Evolutionary conservation across 2,888 invertebrate genomes (phyloP), one percentile per base, ranked within the genome.

Genomic region (Eupithecia inturbata): DNA sequence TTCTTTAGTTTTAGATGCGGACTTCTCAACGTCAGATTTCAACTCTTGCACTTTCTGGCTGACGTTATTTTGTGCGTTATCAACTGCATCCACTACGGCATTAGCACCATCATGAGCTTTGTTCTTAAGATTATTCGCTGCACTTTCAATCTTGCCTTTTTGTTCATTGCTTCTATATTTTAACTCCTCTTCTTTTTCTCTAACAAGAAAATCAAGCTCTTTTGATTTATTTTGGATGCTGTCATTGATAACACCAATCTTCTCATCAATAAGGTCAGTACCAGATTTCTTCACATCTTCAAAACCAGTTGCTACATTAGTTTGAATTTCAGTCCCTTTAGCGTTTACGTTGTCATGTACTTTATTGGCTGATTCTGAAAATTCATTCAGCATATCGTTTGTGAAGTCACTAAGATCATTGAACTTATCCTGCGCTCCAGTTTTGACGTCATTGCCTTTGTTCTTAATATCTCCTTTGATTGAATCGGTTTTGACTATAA

Each of bases 161-260:
- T 86, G 82, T 36, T 91, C 87, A 19, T 86, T 80, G n/a, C 89
- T 88, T 78, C 85, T 83, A 6, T 86, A 77, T 82, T 83, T 90
- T 9, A 91, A 75, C 78, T 91, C 87, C 82, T 93, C 92, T 63
- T 89, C 91, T 75, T 88, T 86, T 85, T 93, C 93, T 81, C 82
- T 87, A 7, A 92, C 90, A 67, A 89, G 87, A 73, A 93, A 92
- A 79, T 93, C 89, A n/a, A 92, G 73, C 70, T 86, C 87, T 87
- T 89, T 82, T 78, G 94, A 85, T 91, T 95, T 88, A 85, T 93
- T 82, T 78, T 87, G 82, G 80, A 91, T 33, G 80, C 89, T 81
- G 83, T 91, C 82, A 82, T 88, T 87, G 81, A 92, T 82, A 83
- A 85, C 82, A 82, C 90, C 81, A 79, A 89, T 77, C 80, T 86